Conservation (phyloP, 2,888 invertebrate genomes). For the Epicampocera succincta region DNA sequence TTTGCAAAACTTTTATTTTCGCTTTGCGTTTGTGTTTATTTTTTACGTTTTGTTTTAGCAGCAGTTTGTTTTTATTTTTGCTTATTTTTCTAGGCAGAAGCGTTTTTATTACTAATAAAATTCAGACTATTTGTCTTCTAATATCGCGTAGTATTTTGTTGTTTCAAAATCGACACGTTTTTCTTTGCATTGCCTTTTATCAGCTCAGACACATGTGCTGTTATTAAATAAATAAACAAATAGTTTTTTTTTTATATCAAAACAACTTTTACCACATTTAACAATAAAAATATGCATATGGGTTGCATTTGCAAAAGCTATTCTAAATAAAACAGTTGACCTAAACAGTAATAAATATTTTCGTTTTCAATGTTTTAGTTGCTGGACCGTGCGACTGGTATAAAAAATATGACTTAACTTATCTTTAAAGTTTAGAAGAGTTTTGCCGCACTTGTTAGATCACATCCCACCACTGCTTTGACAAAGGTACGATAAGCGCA, state of each 20-base stretch:
- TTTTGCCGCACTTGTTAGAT: too few relatives aligned
- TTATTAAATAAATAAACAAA: conserved; percentile 43
- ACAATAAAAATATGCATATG: background rate
- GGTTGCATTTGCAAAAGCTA: conserved; percentile 12
- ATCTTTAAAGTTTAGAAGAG: too few relatives aligned
- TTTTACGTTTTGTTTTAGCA: conserved; percentile 30
- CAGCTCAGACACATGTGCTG: conserved; percentile 43
- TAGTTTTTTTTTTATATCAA: conserved; percentile 25
- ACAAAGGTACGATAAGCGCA: too few relatives aligned
- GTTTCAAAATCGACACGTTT: conserved; percentile 59
- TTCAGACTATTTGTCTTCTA: conserved; percentile 36
- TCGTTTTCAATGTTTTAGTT: background rate
- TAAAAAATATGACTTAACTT: background rate
- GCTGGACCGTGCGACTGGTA: background rate
- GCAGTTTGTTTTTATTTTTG: conserved; percentile 8
- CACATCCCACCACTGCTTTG: too few relatives aligned
- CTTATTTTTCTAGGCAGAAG: conserved; percentile 7
- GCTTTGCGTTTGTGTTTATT: conserved; percentile 14
- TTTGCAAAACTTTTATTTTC: conserved; percentile 27
- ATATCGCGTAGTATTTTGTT: conserved; percentile 42
- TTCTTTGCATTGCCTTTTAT: conserved; percentile 22
- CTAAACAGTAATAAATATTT: conserved; percentile 22
- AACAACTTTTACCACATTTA: conserved; percentile 35
- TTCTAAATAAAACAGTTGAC: conserved; percentile 12
- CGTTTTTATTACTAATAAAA: conserved; percentile 10